phyloP scores from a whole-genome alignment of 2,888 invertebrate genomes.

The Hydrotaea diabolus region DNA sequence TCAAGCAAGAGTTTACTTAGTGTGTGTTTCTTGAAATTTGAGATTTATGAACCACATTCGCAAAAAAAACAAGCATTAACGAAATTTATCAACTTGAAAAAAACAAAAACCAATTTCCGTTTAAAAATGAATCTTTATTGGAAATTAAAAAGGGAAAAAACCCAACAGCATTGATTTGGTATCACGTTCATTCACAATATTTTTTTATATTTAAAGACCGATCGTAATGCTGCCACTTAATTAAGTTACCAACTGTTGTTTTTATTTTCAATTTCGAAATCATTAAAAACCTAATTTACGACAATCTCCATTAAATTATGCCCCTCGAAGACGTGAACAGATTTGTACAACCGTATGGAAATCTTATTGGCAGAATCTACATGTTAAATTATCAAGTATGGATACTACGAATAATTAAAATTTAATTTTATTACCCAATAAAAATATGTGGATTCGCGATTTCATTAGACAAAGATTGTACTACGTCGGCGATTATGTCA shows the following conservation, averaged over 20 bases:
- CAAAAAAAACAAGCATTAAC: constrained; percentile 40
- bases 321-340: too few species aligned
- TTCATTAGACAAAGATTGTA: too few species aligned
- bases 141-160: not conserved
- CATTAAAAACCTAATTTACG: constrained; percentile 24
- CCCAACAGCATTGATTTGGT: not conserved
- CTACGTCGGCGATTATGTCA: too few species aligned
- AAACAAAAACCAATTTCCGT: constrained; percentile 51
- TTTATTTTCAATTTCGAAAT: constrained; percentile 13
- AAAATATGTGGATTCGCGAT: too few species aligned
- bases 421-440: too few species aligned
- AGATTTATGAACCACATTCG: constrained; percentile 49
- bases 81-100: constrained; percentile 31
- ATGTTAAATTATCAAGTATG: too few species aligned
- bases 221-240: constrained; percentile 17
- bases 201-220: not conserved
- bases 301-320: not conserved
- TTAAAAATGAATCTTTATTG: constrained; percentile 38
- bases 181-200: not conserved
- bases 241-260: constrained; percentile 32
- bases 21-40: constrained; percentile 23
- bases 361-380: too few species aligned
- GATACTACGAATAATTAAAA: too few species aligned
- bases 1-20: not conserved
- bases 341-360: not conserved